Percentiles rank a stretch among this genome's conserved stretches.
These are phyloP conservation scores for Gymnothorax reevesii DNA, from an alignment of 2,797 vertebrate genomes.

Conservation along the genomic window DNA sequence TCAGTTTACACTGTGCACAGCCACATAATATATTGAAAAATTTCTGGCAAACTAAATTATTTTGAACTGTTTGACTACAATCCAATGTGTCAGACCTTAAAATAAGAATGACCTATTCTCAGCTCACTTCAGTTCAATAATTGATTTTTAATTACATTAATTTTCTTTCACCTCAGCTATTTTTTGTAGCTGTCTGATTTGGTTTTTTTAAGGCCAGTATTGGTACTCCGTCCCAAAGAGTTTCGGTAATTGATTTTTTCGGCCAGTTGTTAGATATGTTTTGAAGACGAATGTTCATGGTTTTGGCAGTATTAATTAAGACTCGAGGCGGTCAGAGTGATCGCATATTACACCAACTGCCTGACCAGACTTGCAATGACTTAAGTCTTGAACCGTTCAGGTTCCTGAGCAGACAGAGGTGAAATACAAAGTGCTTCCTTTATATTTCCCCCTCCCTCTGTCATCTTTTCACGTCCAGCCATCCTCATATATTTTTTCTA, in stretches of 20 bases:
- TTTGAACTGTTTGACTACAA: not conserved
- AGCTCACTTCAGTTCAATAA: not conserved
- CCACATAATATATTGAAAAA: not conserved
- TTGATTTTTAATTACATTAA: not conserved
- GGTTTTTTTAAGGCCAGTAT: not conserved
- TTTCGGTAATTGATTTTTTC: conserved; percentile 32
- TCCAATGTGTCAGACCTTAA: not conserved
- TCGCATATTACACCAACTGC: conserved; percentile 49
- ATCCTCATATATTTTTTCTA: conserved; percentile 21
- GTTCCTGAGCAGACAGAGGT: conserved; percentile 16
- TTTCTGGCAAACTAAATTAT: not conserved
- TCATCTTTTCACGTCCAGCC: conserved; percentile 14
- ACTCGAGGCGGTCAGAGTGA: conserved; percentile 55
- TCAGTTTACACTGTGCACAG: not conserved
- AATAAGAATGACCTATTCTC: not conserved
- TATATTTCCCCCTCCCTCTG: conserved; percentile 21
- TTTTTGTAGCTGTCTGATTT: not conserved
- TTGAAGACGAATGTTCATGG: conserved; percentile 33
- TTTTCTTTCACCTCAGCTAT: not conserved
- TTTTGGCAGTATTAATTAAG: conserved; percentile 56
- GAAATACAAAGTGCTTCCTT: not conserved
- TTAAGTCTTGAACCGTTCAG: conserved; percentile 28
- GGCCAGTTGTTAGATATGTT: conserved; percentile 10
- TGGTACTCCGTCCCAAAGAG: not conserved
- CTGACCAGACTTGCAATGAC: conserved; percentile 47